phyloP scores from a whole-genome alignment of 1,140 invertebrate species.

The Parasteatoda tepidariorum region DNA sequence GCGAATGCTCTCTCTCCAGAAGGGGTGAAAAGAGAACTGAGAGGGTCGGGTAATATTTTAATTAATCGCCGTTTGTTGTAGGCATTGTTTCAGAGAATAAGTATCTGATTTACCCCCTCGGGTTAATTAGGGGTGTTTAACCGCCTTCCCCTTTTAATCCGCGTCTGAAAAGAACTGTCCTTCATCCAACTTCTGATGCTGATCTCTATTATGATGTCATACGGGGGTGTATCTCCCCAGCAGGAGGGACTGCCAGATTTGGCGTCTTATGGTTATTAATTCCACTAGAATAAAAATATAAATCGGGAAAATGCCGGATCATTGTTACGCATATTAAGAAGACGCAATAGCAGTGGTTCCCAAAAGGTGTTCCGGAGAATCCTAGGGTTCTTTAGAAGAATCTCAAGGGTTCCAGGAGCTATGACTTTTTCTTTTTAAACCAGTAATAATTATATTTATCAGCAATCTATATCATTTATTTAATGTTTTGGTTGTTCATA shows the following conservation, averaged over 20 bases:
- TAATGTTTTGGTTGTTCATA: no score
- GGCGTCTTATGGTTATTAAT: constrained; percentile 41
- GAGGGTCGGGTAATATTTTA: constrained; percentile 9
- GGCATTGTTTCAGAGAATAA: constrained; percentile 27
- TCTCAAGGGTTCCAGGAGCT: background rate
- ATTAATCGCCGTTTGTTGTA: constrained; percentile 42
- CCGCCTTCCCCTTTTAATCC: constrained; percentile 53
- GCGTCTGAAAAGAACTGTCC: constrained; percentile 44
- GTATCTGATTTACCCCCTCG: constrained; percentile 50
- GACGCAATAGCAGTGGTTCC: background rate
- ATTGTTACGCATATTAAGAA: no score
- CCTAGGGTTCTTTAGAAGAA: background rate
- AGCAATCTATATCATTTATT: no score
- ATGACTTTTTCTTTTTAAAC: no score
- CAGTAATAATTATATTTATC: no score
- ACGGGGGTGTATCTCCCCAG: background rate
- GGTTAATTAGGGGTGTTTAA: constrained; percentile 58
- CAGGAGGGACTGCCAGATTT: constrained; percentile 40
- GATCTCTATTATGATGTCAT: constrained; percentile 60
- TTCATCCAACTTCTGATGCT: background rate
- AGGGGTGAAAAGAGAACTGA: background rate
- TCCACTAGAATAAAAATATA: background rate
- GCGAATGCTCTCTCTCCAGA: background rate
- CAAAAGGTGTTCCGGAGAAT: background rate
- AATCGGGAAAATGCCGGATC: no score